These are phyloP conservation scores for Mylabris sibirica DNA, from an alignment of 2,888 invertebrate species.

Conservation along the genomic window DNA sequence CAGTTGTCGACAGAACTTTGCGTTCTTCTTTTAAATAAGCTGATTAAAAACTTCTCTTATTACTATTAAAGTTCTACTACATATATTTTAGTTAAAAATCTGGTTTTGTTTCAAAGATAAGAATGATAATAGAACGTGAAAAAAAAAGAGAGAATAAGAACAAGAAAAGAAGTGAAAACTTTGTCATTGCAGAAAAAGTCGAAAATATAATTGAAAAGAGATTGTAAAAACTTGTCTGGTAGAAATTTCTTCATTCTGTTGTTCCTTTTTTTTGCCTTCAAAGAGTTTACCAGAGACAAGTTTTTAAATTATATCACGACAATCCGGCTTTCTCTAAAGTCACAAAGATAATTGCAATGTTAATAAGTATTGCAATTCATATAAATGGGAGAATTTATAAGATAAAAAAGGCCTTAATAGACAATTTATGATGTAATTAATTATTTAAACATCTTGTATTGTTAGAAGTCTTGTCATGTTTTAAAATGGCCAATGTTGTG, in stretches of 20 bases:
- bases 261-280: not conserved
- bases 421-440: not conserved
- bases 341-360: not conserved
- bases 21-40: not conserved
- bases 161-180: not conserved
- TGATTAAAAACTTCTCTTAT: not conserved
- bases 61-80: not conserved
- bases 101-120: not conserved
- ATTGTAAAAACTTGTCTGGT: conserved; percentile 9
- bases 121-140: not conserved
- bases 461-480: not conserved
- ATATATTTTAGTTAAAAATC: not conserved
- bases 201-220: conserved; percentile 6
- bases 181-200: not conserved
- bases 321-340: not conserved
- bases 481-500: not conserved
- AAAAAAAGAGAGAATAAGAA: not conserved
- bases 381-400: not conserved
- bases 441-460: not conserved
- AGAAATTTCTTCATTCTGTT: not conserved
- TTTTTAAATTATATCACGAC: not conserved
- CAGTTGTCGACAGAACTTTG: not conserved
- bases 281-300: not conserved
- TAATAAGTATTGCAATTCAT: not conserved
- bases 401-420: not conserved